A percentile compares a stretch with the other conserved stretches of the same genome.
phyloP scores from a whole-genome alignment of 2,797 vertebrate species.

The Xiphophorus birchmanni region DNA sequence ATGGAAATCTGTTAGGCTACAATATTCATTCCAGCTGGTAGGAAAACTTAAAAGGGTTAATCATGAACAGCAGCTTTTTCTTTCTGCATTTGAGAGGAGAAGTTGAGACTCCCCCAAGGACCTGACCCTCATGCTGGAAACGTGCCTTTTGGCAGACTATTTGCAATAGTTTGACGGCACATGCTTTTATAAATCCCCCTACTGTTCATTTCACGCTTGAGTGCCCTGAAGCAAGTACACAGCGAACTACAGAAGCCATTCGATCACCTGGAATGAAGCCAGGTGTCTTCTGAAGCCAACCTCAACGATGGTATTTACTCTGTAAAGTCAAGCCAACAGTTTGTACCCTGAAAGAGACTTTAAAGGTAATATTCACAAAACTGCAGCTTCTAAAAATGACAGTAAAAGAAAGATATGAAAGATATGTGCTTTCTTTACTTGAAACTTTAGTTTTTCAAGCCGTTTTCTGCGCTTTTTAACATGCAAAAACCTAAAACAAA shows the following conservation, averaged over 20 bases:
- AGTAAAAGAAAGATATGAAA: background rate
- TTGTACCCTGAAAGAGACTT: background rate
- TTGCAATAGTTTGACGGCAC: slow-evolving; percentile 26
- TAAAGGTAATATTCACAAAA: background rate
- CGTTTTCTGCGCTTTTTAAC: background rate
- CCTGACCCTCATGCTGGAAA: slow-evolving; percentile 50
- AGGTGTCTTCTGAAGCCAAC: slow-evolving; percentile 4
- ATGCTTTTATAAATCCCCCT: slow-evolving; percentile 16
- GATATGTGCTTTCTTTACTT: background rate
- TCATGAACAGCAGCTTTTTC: slow-evolving; percentile 18
- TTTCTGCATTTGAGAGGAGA: slow-evolving; percentile 27
- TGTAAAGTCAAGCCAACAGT: slow-evolving; percentile 2
- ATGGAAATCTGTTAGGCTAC: background rate
- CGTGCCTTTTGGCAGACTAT: slow-evolving; percentile 24
- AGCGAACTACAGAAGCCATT: slow-evolving; percentile 25
- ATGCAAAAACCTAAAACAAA: background rate
- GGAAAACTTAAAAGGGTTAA: slow-evolving; percentile 15
- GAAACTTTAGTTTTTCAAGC: background rate
- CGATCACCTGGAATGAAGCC: slow-evolving; percentile 13
- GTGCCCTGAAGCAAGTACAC: slow-evolving; percentile 33
- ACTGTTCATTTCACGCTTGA: slow-evolving; percentile 32
- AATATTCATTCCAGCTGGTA: background rate
- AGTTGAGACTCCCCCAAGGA: slow-evolving; percentile 22
- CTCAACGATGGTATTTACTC: slow-evolving; percentile 8
- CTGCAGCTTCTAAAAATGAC: slow-evolving; percentile 1